Evolutionary conservation across 2,113 vertebrate genomes (phyloP), one percentile per base, ranked within the genome.

Genomic region (Proteles cristata): DNA sequence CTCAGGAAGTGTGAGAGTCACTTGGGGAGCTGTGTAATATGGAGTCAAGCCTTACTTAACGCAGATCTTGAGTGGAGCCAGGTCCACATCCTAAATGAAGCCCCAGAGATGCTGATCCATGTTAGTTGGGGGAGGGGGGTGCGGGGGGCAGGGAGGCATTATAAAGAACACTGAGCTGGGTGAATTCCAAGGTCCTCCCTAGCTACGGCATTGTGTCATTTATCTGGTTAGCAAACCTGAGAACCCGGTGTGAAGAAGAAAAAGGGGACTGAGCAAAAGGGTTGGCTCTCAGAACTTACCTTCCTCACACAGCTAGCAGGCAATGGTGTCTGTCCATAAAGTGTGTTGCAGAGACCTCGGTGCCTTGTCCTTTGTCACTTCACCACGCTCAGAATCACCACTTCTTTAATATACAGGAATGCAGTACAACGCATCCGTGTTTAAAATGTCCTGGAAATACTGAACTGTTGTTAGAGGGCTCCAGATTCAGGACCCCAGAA

Each of bases 271-370:
- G 68, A 65, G 63, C 25, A 71, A 31, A 88, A 26, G 28, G 11
- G 15, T 58, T 63, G 12, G 14, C 43, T 35, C 91, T 73, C 33
- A 26, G 86, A 61, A 39, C 11, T 15, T 12, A 15, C 4, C 1
- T 35, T 50, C 33, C 12, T 66, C 16, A 19, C 33, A 0, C 0
- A 0, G 35, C 63, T 35, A 4, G 14, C 48, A 25, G 55, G 45
- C 55, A 26, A 11, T 33, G 45, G 14, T 17, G 2, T 17, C 33
- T 31, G 11, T 4, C 33, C 5, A 0, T 5, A 25, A 45, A 8
- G 4, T 11, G 53, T 61, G 19, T 25, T 11, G 11, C 2, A 17
- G 48, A 33, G 55, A 53, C 73, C 50, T n/a, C 6, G 0, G 7
- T 26, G 39, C 11, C 26, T 1, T 4, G 45, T n/a, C n/a, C 55